phyloP scores from a whole-genome alignment of 2,797 vertebrate species.

The Limosa lapponica region DNA sequence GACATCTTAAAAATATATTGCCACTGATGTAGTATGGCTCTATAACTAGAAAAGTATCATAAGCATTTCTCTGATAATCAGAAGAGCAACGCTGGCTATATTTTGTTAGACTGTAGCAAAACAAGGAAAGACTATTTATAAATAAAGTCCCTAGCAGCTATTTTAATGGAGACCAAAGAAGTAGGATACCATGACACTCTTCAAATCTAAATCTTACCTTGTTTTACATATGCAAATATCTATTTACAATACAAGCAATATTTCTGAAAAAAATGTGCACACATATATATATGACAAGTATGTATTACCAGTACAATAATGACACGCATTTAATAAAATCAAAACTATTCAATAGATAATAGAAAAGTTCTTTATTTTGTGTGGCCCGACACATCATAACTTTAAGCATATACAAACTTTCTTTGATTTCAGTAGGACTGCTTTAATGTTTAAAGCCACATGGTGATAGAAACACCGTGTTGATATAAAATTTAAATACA shows the following conservation, averaged over 20 bases:
- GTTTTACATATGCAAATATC: background rate
- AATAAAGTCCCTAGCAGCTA: background rate
- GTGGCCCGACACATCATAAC: background rate
- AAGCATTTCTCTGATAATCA: background rate
- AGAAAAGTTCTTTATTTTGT: background rate
- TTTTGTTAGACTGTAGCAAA: background rate
- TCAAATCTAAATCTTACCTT: background rate
- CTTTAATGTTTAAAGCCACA: background rate
- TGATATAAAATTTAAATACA: background rate
- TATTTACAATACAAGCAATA: background rate
- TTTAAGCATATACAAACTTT: background rate
- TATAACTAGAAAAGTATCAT: background rate
- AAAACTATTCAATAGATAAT: background rate
- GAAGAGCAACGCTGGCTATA: background rate
- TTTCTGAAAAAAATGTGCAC: background rate
- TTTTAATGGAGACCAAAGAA: background rate
- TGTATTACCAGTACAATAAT: background rate
- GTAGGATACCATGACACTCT: background rate
- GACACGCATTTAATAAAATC: background rate
- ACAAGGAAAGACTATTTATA: background rate
- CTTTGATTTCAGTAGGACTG: background rate
- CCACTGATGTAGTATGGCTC: background rate
- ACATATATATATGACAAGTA: background rate
- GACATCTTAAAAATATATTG: background rate
- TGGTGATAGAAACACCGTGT: rapidly evolving